A percentile compares a stretch with the other conserved stretches of the same genome.
Evolutionary conservation across 2,888 invertebrate genomes (phyloP).

Genomic region (Drosophila eohydei): DNA sequence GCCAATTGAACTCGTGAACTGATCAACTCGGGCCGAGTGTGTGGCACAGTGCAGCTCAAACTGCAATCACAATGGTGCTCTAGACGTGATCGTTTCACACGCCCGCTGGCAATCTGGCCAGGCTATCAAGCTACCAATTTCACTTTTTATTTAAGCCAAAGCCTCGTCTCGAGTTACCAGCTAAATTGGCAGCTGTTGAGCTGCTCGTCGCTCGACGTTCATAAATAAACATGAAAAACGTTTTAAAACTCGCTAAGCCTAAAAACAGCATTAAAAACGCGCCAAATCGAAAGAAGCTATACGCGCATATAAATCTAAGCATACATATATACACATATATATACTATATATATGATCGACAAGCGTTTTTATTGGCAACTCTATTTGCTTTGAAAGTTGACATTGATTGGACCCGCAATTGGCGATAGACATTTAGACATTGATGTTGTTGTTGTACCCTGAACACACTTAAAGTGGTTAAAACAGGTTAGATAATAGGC

Average conservation of each 20-base stretch:
- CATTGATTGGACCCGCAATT: constrained; percentile 80
- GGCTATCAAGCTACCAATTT: constrained; percentile 59
- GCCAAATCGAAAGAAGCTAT: constrained; percentile 33
- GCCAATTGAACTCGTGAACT: constrained; percentile 43
- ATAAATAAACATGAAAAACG: constrained; percentile 76
- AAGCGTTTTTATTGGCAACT: constrained; percentile 69
- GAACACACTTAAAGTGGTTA: neutral
- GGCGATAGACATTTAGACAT: constrained; percentile 48
- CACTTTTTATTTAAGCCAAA: constrained; percentile 61
- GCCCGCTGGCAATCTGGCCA: constrained; percentile 39
- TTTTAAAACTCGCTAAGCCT: constrained; percentile 60
- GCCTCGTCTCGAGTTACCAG: constrained; percentile 61
- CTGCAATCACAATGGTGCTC: constrained; percentile 21
- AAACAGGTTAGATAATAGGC: neutral
- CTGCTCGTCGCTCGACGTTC: constrained; percentile 12
- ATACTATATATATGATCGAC: constrained; percentile 26
- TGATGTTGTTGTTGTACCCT: constrained; percentile 6
- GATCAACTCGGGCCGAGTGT: constrained; percentile 28
- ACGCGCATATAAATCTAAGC: neutral
- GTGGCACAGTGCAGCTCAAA: constrained; percentile 1
- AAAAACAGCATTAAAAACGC: constrained; percentile 63
- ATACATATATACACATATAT: neutral
- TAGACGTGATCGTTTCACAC: constrained; percentile 65
- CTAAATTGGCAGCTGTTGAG: constrained; percentile 47
- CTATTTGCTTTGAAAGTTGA: constrained; percentile 79